These are phyloP conservation scores for Polypterus bichir DNA, from an alignment of 2,113 vertebrate genomes.

Conservation along the genomic window DNA sequence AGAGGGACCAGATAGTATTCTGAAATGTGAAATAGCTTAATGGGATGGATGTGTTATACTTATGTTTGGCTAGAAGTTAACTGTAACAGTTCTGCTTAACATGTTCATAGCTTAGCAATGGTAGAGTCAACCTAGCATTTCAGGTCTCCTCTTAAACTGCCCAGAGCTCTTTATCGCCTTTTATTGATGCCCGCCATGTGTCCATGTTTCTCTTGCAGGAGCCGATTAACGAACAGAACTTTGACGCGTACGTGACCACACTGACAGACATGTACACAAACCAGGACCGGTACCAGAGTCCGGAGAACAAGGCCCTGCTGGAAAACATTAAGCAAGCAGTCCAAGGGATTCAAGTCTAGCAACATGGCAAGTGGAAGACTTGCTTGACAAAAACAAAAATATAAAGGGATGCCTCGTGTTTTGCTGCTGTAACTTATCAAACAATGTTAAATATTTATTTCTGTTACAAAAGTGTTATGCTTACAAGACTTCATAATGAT, in stretches of 20 bases:
- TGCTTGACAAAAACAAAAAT: constrained; percentile 41
- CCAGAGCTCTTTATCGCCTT: too few relatives aligned
- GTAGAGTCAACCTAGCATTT: too few relatives aligned
- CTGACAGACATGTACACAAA: constrained; percentile 97
- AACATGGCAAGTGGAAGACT: constrained; percentile 49
- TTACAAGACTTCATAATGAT: constrained; percentile 69
- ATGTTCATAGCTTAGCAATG: too few relatives aligned
- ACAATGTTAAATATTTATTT: constrained; percentile 83
- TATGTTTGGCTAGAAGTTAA: too few relatives aligned
- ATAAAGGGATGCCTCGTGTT: constrained; percentile 63
- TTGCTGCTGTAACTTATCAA: constrained; percentile 76
- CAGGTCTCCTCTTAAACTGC: too few relatives aligned
- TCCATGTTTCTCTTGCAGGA: constrained; percentile 61
- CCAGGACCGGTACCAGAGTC: constrained; percentile 97
- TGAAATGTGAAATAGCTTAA: too few relatives aligned
- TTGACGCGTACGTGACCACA: constrained; percentile 96
- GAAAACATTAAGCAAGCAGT: constrained; percentile 99
- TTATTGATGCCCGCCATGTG: constrained; percentile 12
- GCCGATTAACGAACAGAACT: constrained; percentile 96
- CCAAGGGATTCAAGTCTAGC: constrained; percentile 97
- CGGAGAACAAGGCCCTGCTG: constrained; percentile 96
- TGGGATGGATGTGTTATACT: too few relatives aligned
- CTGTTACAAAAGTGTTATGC: constrained; percentile 77
- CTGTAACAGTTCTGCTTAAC: too few relatives aligned
- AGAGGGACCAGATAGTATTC: too few relatives aligned